Percentiles rank a stretch among this genome's conserved stretches.
phyloP scores from a whole-genome alignment of 2,113 vertebrate species.

The Xenopus borealis region DNA sequence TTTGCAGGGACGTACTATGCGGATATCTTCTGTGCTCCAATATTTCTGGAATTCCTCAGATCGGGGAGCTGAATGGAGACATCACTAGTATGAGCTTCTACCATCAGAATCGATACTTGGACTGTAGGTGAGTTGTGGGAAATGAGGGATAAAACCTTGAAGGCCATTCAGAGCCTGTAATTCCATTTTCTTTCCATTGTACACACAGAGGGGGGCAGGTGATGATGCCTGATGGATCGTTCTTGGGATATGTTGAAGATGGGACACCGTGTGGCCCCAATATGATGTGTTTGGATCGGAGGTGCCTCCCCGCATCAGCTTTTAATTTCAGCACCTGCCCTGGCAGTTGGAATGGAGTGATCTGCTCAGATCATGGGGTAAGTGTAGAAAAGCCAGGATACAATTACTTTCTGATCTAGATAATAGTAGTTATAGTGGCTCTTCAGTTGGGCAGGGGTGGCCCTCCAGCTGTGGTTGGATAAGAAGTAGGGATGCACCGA shows the following conservation, averaged over 20 bases:
- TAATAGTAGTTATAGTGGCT: too few relatives aligned
- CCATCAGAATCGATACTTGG: conserved; percentile 89
- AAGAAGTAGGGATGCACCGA: too few relatives aligned
- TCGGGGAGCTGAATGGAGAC: conserved; percentile 84
- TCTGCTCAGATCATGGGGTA: conserved; percentile 90
- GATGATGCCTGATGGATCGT: conserved; percentile 84
- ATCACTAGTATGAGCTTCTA: conserved; percentile 89
- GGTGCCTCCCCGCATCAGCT: conserved; percentile 81
- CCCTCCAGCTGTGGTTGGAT: too few relatives aligned
- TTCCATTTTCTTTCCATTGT: background rate
- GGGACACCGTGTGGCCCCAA: conserved; percentile 90
- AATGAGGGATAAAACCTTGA: too few relatives aligned
- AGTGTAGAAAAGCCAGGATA: conserved; percentile 37
- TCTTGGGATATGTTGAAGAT: conserved; percentile 90
- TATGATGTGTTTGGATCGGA: conserved; percentile 90
- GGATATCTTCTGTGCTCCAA: conserved; percentile 91
- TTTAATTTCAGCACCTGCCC: conserved; percentile 93
- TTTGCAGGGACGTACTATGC: conserved; percentile 84
- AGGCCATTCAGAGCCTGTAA: background rate
- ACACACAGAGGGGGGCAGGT: conserved; percentile 81
- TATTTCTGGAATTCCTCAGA: conserved; percentile 77
- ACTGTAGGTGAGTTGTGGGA: conserved; percentile 75
- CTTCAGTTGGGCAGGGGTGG: too few relatives aligned
- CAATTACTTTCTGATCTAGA: too few relatives aligned
- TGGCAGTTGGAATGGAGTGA: conserved; percentile 69